phyloP scores from a whole-genome alignment of 2,797 vertebrate species.

The Atherinosoma microstoma region DNA sequence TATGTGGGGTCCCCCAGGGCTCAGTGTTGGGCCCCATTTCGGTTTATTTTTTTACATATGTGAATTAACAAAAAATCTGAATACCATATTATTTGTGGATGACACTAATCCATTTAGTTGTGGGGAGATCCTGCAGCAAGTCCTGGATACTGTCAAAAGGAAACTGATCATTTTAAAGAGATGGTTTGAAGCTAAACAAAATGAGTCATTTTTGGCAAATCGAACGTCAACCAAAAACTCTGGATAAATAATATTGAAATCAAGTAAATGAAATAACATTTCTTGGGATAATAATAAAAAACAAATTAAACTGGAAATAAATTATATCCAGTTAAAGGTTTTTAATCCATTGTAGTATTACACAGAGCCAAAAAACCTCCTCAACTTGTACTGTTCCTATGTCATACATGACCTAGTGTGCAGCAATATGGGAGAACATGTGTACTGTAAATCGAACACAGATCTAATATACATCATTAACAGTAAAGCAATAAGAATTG shows the following conservation, averaged over 20 bases:
- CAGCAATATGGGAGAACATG: not conserved
- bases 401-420: too few species aligned
- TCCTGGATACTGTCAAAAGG: too few species aligned
- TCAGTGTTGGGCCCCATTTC: not conserved
- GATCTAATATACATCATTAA: not conserved
- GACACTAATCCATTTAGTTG: too few species aligned
- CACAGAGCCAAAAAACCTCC: not conserved
- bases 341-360: not conserved
- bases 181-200: too few species aligned
- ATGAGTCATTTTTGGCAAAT: too few species aligned
- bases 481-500: not conserved
- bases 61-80: too few species aligned
- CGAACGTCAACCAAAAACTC: too few species aligned
- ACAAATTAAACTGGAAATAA: not conserved
- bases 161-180: too few species aligned
- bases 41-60: too few species aligned
- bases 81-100: too few species aligned
- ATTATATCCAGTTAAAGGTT: not conserved
- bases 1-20: not conserved
- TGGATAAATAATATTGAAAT: not conserved
- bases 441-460: not conserved
- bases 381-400: too few species aligned
- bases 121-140: too few species aligned
- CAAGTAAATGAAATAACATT: not conserved
- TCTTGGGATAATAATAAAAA: not conserved